phyloP scores from a whole-genome alignment of 53 echinoderm and acorn worm genomes.

The Apostichopus leukothele region DNA sequence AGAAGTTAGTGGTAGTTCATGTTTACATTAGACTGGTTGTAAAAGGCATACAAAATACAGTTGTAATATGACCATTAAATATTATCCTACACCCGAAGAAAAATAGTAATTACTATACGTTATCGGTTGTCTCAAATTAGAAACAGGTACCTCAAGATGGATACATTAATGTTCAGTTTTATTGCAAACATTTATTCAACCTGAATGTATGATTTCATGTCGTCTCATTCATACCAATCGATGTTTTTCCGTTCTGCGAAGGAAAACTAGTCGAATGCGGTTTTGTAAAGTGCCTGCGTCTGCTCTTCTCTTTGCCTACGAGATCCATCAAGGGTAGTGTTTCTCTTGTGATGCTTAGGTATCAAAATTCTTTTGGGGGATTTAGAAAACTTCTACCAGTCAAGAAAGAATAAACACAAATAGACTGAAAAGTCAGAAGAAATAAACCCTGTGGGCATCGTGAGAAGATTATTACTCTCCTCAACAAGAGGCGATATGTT shows the following conservation, averaged over 20 bases:
- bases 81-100: too few relatives aligned
- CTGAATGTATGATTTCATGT: too few relatives aligned
- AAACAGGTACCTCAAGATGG: too few relatives aligned
- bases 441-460: neutral
- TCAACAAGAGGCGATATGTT: constrained; percentile 6
- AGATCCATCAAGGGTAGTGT: neutral
- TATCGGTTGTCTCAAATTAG: too few relatives aligned
- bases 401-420: neutral
- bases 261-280: neutral
- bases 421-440: constrained; percentile 10
- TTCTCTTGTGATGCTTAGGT: constrained; percentile 5
- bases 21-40: neutral
- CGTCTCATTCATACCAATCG: too few relatives aligned
- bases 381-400: neutral
- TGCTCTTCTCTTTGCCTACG: neutral
- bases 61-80: too few relatives aligned
- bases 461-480: neutral
- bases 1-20: neutral
- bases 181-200: too few relatives aligned
- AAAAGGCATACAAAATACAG: neutral
- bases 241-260: too few relatives aligned
- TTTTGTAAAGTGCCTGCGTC: neutral
- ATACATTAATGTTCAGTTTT: too few relatives aligned
- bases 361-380: neutral
- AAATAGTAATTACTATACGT: too few relatives aligned